Evolutionary conservation across 2,113 vertebrate species (phyloP), one percentile per base, ranked within the genome.

Genomic region (Gavia stellata): DNA sequence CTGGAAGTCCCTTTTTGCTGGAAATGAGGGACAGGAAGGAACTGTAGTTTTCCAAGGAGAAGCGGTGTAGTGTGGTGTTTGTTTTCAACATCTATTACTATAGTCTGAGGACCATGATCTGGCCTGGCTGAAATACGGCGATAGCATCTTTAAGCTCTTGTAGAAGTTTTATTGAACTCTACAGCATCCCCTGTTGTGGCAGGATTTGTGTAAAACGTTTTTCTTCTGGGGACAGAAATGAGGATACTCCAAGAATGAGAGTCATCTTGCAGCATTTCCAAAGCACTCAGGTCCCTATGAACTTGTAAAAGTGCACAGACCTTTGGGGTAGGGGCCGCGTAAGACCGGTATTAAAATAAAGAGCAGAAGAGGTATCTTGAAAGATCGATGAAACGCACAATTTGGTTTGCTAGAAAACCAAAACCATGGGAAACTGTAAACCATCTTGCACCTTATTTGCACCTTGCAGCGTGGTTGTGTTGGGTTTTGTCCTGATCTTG

Each of bases 391-490:
- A 40, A 40, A n/a, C 61, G 26, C 45, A 12, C 2, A 0, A 6
- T 8, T 85, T 68, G 21, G 56, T 86, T 45, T 62, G 34, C 5
- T 24, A 45, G 61, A 52, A 70, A 71, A 8, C 31, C 65, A 47
- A 18, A 70, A 2, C 59, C 34, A 1, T 3, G 6, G 2, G 56
- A 23, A 61, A 3, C 44, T 42, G 26, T 24, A 8, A 23, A 6
- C 26, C 2, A 1, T 25, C 66, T 17, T 56, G 25, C 25, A 33
- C n/a, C n/a, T 61, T 33, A 9, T 50, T 71, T 44, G 10, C 36
- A 5, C 15, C 42, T 19, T 34, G 71, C 67, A 19, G 4, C 5
- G 0, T 0, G 36, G 14, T 0, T 25, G 38, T 38, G 40, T 7
- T 62, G 61, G 12, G 65, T 2, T 42, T 55, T 68, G 33, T 15